phyloP scores from a whole-genome alignment of 2,797 vertebrate genomes.

The Typhlichthys eigenmanni region DNA sequence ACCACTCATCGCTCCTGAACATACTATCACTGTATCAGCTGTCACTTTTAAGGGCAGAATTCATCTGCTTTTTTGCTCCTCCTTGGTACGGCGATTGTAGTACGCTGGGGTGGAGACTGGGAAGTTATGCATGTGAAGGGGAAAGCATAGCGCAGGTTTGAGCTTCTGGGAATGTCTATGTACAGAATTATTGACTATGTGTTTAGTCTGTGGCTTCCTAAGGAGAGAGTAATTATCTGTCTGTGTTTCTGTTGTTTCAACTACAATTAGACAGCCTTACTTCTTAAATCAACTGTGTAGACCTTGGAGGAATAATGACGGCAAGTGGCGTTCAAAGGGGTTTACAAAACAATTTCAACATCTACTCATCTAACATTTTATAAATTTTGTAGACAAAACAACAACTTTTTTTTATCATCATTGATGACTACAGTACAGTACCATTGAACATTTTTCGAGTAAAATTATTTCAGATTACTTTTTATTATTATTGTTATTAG shows the following conservation, averaged over 20 bases:
- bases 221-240: conserved; percentile 77
- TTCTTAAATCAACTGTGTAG: conserved; percentile 65
- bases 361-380: conserved; percentile 34
- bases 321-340: conserved; percentile 35
- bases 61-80: conserved; percentile 66
- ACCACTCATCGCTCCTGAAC: conserved; percentile 59
- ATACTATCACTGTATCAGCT: conserved; percentile 60
- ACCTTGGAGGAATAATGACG: conserved; percentile 61
- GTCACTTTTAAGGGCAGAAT: conserved; percentile 64
- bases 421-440: too few species aligned
- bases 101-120: conserved; percentile 52
- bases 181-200: conserved; percentile 80
- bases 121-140: conserved; percentile 63
- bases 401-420: background rate
- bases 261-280: conserved; percentile 69
- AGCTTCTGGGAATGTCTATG: conserved; percentile 60
- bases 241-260: conserved; percentile 80
- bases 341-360: conserved; percentile 30
- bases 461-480: too few species aligned
- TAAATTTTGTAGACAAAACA: conserved; percentile 21
- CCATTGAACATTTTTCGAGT: too few species aligned
- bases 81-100: conserved; percentile 48
- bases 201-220: conserved; percentile 77
- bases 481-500: conserved; percentile 2
- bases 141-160: conserved; percentile 26